Evolutionary conservation across 2,888 invertebrate species (phyloP), one percentile per base, ranked within the genome.

Genomic region (Drosophila leonis): DNA sequence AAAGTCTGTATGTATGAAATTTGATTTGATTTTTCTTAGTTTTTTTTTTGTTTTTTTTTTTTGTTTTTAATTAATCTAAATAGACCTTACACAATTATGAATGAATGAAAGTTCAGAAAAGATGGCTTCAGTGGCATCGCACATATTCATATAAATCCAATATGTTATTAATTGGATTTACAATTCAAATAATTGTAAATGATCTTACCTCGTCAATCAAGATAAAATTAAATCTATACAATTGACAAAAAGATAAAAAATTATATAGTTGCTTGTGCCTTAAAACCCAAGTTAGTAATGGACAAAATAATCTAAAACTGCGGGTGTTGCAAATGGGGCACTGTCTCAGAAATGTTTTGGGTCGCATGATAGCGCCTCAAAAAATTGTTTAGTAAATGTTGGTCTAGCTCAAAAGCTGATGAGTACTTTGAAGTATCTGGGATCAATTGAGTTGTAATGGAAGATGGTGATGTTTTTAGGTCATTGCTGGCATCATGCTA

Each of bases 311-410:
- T 57, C 69, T 79, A 83, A 66, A 83, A 75, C 59, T 69, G 71
- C 27, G 75, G 67, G n/a, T 75, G 78, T 51, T 80, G 76, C 57
- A 81, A 60, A 35, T 67, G 51, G 48, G 79, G 70, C 66, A 78
- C 60, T 59, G 77, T 62, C 56, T 78, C 80, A 59, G 77, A 70
- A 70, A 81, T 80, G 46, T 78, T 61, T 66, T 82, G 87, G 59
- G 82, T 76, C 75, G 65, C 69, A 64, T 90, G 90, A 68, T 66
- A 66, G 24, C 87, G 84, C 76, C 87, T 81, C 65, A 91, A 90
- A 73, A 91, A 82, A 71, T 84, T 90, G 65, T 72, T 90, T 75
- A 91, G 78, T 67, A 91, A 72, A 71, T 91, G 90, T 75, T 90
- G 90, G 66, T 91, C 91, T 72, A 90, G 71, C 68, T 80, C 88